A percentile compares a stretch with the other conserved stretches of the same genome.
phyloP scores from a whole-genome alignment of 2,888 invertebrate genomes.

The Drosophila crucigera region DNA sequence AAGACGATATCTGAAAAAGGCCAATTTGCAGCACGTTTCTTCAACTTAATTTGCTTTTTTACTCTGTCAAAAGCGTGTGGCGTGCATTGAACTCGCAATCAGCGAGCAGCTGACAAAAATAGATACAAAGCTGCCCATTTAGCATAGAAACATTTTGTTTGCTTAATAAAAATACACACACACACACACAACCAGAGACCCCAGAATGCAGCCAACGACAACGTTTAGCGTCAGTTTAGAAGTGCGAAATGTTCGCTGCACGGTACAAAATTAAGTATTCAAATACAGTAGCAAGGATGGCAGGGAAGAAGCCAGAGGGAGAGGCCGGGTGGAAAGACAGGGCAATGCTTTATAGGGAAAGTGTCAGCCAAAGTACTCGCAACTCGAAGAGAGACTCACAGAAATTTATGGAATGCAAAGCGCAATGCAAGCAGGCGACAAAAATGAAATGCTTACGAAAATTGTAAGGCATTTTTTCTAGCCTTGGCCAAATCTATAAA shows the following conservation, averaged over 20 bases:
- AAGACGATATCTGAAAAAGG: constrained; percentile 41
- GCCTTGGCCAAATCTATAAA: background rate
- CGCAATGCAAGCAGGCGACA: constrained; percentile 44
- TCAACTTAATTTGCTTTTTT: background rate
- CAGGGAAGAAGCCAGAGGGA: background rate
- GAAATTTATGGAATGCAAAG: constrained; percentile 45
- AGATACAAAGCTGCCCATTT: constrained; percentile 43
- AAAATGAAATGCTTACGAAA: constrained; percentile 23
- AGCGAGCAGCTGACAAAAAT: constrained; percentile 16
- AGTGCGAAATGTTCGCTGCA: constrained; percentile 74
- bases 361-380: constrained; percentile 54
- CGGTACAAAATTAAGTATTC: constrained; percentile 79
- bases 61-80: constrained; percentile 13
- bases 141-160: constrained; percentile 70
- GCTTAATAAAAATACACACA: constrained; percentile 51
- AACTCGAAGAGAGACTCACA: constrained; percentile 45
- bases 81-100: constrained; percentile 75
- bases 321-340: background rate
- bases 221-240: constrained; percentile 69
- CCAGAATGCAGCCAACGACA: constrained; percentile 25
- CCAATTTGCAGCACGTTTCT: constrained; percentile 43
- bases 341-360: constrained; percentile 28
- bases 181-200: too few species aligned
- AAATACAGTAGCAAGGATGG: constrained; percentile 51
- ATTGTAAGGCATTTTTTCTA: background rate